phyloP scores from a whole-genome alignment of 2,113 vertebrate species.

The Parus major region DNA sequence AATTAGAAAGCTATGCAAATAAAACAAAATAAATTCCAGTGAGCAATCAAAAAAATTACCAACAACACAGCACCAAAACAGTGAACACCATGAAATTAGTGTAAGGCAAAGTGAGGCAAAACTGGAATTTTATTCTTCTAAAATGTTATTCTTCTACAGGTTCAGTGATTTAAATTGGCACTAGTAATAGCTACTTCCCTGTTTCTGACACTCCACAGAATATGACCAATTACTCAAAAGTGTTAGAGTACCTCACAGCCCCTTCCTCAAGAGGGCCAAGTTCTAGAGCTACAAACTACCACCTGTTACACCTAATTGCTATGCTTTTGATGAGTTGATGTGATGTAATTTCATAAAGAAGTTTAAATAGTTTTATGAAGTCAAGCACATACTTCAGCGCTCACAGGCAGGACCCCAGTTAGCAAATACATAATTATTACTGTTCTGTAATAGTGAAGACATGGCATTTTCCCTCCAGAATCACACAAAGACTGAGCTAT shows the following conservation, averaged over 20 bases:
- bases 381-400: neutral
- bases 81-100: neutral
- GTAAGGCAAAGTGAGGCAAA: neutral
- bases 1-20: neutral
- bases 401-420: neutral
- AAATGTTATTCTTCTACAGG: neutral
- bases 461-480: slow-evolving; percentile 46
- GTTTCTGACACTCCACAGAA: neutral
- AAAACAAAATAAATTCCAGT: neutral
- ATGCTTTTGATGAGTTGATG: neutral
- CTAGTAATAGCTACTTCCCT: neutral
- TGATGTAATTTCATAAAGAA: neutral
- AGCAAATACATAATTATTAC: neutral
- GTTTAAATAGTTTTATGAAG: neutral
- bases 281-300: neutral
- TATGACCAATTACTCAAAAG: neutral
- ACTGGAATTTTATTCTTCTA: neutral
- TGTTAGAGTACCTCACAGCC: neutral
- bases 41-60: neutral
- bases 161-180: neutral
- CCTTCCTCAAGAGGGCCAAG: neutral
- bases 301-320: neutral
- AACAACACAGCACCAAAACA: neutral
- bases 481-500: slow-evolving; percentile 36
- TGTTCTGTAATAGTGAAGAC: slow-evolving; percentile 7